These are phyloP conservation scores for Raphicerus campestris DNA, from an alignment of 2,113 vertebrate species.

Conservation along the genomic window DNA sequence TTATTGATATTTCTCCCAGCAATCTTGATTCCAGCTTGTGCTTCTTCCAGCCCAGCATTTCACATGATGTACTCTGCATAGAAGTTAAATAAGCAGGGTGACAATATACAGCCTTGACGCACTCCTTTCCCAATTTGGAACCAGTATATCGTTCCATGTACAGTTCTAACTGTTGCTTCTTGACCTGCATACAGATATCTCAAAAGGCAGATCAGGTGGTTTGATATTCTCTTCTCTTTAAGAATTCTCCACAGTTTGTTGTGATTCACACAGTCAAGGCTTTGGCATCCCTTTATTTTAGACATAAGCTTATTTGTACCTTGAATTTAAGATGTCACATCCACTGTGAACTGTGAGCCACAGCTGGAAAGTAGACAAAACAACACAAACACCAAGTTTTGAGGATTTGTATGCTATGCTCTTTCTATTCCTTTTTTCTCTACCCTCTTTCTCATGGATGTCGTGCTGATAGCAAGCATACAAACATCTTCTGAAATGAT, in stretches of 20 bases:
- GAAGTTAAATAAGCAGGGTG: neutral
- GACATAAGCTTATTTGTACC: neutral
- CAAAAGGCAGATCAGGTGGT: neutral
- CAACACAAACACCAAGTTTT: neutral
- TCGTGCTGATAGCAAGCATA: neutral
- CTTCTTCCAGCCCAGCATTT: neutral
- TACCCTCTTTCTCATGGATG: neutral
- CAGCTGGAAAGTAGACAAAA: neutral
- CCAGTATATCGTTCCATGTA: neutral
- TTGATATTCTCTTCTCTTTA: neutral
- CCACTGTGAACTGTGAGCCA: neutral
- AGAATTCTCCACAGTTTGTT: neutral
- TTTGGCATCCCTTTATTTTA: neutral
- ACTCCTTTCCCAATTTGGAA: neutral
- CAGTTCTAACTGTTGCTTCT: neutral
- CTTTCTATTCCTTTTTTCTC: neutral
- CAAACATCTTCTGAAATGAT: neutral
- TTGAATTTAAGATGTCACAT: neutral
- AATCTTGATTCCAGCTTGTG: neutral
- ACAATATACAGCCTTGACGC: fast-evolving
- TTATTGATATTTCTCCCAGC: neutral
- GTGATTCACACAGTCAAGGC: neutral
- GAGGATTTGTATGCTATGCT: neutral
- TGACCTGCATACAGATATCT: neutral
- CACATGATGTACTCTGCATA: neutral